phyloP scores from a whole-genome alignment of 2,113 vertebrate species.

The Lichenostomus cassidix region DNA sequence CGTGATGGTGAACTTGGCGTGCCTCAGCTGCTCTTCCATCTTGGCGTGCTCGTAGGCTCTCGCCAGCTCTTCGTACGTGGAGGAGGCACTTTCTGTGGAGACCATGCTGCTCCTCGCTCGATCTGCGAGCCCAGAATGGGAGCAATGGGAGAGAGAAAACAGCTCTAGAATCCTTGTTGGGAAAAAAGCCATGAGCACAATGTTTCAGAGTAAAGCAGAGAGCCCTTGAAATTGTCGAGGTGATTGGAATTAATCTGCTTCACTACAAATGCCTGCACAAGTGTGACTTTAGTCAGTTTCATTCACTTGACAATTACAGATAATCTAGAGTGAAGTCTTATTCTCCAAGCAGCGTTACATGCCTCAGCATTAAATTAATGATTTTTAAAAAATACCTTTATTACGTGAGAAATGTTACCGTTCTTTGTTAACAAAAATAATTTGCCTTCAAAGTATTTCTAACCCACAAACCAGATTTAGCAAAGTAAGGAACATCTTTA shows the following conservation, averaged over 20 bases:
- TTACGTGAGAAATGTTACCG: not conserved
- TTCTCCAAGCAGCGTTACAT: not conserved
- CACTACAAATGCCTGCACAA: not conserved
- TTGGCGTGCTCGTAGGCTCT: slow-evolving; percentile 97
- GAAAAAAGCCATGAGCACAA: accelerated
- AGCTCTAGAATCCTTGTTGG: not conserved
- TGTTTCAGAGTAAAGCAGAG: not conserved
- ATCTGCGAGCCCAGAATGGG: slow-evolving; percentile 71
- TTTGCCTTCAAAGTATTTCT: not conserved
- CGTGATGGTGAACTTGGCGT: slow-evolving; percentile 99
- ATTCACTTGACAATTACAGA: not conserved
- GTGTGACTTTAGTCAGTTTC: not conserved
- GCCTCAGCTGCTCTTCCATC: slow-evolving; percentile 98
- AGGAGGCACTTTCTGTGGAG: slow-evolving; percentile 98
- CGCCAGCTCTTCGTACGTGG: slow-evolving; percentile 97
- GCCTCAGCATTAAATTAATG: not conserved
- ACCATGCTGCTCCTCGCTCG: slow-evolving; percentile 99
- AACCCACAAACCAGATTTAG: not conserved
- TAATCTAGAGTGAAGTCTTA: not conserved
- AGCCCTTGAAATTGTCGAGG: not conserved
- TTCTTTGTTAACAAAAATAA: no score
- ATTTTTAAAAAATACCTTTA: not conserved
- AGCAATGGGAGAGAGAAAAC: not conserved
- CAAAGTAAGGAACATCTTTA: not conserved
- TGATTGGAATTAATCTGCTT: not conserved